A percentile compares a stretch with the other conserved stretches of the same genome.
Conservation (phyloP, 2,113 vertebrate genomes). For the Pelobates fuscus region DNA sequence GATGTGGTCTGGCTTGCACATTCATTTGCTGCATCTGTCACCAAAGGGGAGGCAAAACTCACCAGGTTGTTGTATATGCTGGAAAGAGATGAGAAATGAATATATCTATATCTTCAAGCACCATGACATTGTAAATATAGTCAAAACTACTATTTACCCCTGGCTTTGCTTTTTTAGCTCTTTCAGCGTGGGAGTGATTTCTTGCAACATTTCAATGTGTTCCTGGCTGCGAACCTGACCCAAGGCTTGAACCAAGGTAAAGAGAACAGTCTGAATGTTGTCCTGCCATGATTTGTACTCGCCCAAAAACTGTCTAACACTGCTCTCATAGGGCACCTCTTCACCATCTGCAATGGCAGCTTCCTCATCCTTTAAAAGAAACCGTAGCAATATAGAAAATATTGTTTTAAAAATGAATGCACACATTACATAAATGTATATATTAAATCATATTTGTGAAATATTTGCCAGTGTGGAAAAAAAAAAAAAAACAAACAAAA, state of each 20-base stretch:
- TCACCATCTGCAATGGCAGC: slow-evolving; percentile 90
- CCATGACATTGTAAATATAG: background rate
- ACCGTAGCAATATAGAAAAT: background rate
- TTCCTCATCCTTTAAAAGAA: slow-evolving; percentile 86
- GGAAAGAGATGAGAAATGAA: slow-evolving; percentile 28
- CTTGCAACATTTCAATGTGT: slow-evolving; percentile 91
- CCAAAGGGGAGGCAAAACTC: slow-evolving; percentile 93
- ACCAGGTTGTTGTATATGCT: slow-evolving; percentile 97
- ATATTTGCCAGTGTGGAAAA: no score
- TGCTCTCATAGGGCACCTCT: slow-evolving; percentile 91
- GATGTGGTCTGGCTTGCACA: slow-evolving; percentile 87
- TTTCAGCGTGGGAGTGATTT: slow-evolving; percentile 91
- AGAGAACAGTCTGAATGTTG: slow-evolving; percentile 94
- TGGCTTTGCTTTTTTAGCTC: slow-evolving; percentile 93
- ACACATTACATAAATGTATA: no score
- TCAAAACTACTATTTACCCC: slow-evolving; percentile 70
- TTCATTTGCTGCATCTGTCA: slow-evolving; percentile 88
- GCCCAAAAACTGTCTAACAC: slow-evolving; percentile 91
- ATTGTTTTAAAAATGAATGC: no score
- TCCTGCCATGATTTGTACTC: slow-evolving; percentile 99
- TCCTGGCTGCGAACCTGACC: slow-evolving; percentile 91
- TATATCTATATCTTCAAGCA: no score
- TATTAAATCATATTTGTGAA: no score
- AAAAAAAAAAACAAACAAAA: no score
- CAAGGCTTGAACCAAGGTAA: slow-evolving; percentile 93